Evolutionary conservation across 1,140 invertebrate species (phyloP).

Genomic region (Drosophila albomicans): DNA sequence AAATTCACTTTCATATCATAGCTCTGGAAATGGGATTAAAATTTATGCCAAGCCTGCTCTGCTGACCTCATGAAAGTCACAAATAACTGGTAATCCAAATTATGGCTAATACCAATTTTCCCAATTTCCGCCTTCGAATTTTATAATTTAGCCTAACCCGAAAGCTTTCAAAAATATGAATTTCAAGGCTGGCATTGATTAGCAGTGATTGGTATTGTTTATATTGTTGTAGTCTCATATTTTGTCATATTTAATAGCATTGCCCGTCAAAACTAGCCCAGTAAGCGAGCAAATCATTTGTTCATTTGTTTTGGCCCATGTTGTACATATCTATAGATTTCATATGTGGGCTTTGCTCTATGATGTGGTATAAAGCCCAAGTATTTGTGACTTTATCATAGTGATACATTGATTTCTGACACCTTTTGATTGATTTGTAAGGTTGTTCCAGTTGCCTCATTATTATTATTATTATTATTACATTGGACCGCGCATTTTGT

Average conservation of each 20-base stretch:
- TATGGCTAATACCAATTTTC: slow-evolving; percentile 16
- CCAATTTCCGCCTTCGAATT: slow-evolving; percentile 30
- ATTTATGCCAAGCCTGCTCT: neutral
- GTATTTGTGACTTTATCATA: neutral
- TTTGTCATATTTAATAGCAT: slow-evolving; percentile 47
- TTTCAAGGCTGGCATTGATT: slow-evolving; percentile 49
- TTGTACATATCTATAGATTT: slow-evolving; percentile 9
- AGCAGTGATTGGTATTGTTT: slow-evolving; percentile 35
- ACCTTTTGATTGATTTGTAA: slow-evolving; percentile 42
- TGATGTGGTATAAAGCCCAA: neutral
- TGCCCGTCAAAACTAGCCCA: slow-evolving; percentile 34
- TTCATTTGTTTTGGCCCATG: neutral
- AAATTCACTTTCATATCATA: neutral
- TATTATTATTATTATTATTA: slow-evolving; percentile 1
- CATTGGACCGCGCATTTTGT: neutral
- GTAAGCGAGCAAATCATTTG: slow-evolving; percentile 2
- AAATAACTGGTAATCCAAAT: slow-evolving; percentile 2
- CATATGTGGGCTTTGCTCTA: slow-evolving; percentile 23
- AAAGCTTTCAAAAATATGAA: slow-evolving; percentile 28
- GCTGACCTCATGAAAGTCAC: slow-evolving; percentile 16
- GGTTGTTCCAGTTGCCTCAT: slow-evolving; percentile 24
- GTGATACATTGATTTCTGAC: neutral
- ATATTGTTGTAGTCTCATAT: slow-evolving; percentile 27
- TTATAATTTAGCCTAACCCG: slow-evolving; percentile 6
- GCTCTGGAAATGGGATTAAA: neutral